Evolutionary conservation across 30 jellyfish, hydroid and myxozoan species (phyloP), one percentile per base, ranked within the genome.

Genomic region (Turritopsis dohrnii): DNA sequence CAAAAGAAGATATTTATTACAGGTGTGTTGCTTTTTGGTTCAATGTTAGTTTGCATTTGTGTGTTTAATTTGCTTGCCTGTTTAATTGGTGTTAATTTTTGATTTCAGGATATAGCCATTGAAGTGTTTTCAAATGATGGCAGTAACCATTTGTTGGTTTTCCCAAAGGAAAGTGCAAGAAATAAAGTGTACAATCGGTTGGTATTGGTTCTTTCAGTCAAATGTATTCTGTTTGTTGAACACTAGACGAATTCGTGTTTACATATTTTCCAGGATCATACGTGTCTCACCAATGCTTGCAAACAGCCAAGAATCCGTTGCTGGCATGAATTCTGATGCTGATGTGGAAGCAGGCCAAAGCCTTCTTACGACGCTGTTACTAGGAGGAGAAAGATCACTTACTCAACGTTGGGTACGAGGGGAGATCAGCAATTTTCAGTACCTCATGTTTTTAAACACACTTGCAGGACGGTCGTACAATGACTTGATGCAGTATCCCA

Each of bases 371-470:
- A 82, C 73, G 20, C 76, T 82, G 1, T 25, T 82, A 29, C 18
- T 52, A 7, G 72, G 89, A 21, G 98, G 96, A 26, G 98, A 92
- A 81, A 84, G 87, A 31, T 89, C 96, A 28, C 94, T 92, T 30
- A 92, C 98, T 1, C 98, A 92, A 72, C 65, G 96, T 79, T 92
- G 98, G 98, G 96, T 88, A 93, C 95, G 96, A 22, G 98, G 98
- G 7, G 98, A 93, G 71, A 89, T 93, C 13, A 89, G 92, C 86
- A 93, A 93, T 75, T 93, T 93, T 71, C 98, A 93, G 69, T 93
- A 93, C 71, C 53, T 93, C 79, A 93, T 93, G 96, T 86, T 76
- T 72, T 80, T 93, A 31, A 93, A 93, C 93, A 93, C 96, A 16
- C 79, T 41, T 41, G 60, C 60, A 41, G 60, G 13, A 3, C 5